Evolutionary conservation across 1,140 invertebrate genomes (phyloP), one percentile per base, ranked within the genome.

Genomic region (Achatina immaculata): DNA sequence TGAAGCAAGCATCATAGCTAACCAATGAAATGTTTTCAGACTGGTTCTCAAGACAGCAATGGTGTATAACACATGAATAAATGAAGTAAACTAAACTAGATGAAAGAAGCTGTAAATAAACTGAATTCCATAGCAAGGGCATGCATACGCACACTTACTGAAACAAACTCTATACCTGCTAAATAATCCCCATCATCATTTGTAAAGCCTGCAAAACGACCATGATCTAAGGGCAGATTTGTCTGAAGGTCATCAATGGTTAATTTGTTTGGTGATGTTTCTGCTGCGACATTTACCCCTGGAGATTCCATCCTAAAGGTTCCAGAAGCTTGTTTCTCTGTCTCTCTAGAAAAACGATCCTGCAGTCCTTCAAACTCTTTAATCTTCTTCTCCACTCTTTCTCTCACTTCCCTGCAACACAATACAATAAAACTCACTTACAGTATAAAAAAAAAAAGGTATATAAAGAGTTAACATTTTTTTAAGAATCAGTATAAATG

Each of bases 321-420:
- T 45, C 21, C 31, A 73, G 71, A 28, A 38, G 0, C 65, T n/a
- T 77, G 21, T 34, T 71, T 55, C n/a, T 80, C 24, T 4, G 34
- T 45, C 31, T 69, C 78, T 34, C 58, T n/a, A 9, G 34, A 1
- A 73, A 83, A 81, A 28, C 66, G 66, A 16, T 83, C 82, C 36
- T 83, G 78, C 14, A 83, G 42, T 19, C 43, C 66, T 21, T 83
- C 78, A 48, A 83, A 77, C 16, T 83, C 82, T 28, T 55, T 71
- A 48, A 81, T 51, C 28, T 77, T 62, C 58, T 72, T 75, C 43
- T 83, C 82, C 51, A 83, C 68, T 38, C 80, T 78, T 21, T 81
- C 74, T 40, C 78, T 69, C 43, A 80, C 69, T 36, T 82, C 76
- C 24, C 81, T 82, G 69, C 45, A 78, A 14, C 0, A 77, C n/a